Evolutionary conservation across 2,797 vertebrate species (phyloP), one percentile per base, ranked within the genome.

Genomic region (Phaenicophaeus curvirostris): DNA sequence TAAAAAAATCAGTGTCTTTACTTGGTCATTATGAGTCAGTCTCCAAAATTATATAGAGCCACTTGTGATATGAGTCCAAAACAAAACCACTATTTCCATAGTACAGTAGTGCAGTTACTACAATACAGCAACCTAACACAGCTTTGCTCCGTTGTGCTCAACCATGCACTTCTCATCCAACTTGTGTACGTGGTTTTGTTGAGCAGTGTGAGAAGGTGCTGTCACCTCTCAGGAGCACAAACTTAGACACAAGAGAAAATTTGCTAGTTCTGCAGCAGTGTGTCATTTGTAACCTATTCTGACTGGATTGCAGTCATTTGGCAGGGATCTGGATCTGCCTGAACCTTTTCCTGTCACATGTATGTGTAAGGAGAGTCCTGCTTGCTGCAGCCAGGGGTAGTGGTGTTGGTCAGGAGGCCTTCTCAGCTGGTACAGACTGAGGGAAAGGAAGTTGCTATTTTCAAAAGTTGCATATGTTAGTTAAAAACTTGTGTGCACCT

Each of bases 201-300:
- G 35, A 74, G 44, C 27, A 66, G 19, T 0, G 0, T 41, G n/a
- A 10, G 35, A 75, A 46, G 0, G 1, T 48, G 42, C 41, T 77
- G 16, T 27, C 2, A 2, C 15, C 21, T 65, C 61, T 76, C 19
- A 55, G 35, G 76, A 73, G 30, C 20, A 33, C 19, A 50, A 13
- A 65, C 30, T 35, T 27, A 5, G 37, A 46, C 53, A 79, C 19
- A 39, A 72, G 35, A 69, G 50, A 58, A 69, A 27, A 13, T 30
- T 66, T 65, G 21, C 41, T 19, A 54, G 33, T 11, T 78, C 15
- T 53, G 41, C 86, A 57, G n/a, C n/a, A 55, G 14, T 19, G 17
- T 57, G 4, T 44, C n/a, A 11, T 5, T 78, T 67, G 9, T 54
- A 17, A 24, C 11, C 74, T 83, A 13, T 30, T 9, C 9, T 67